Percentiles rank a stretch among this genome's conserved stretches.
Conservation (phyloP, 2,113 vertebrate species). For the Eulacestoma nigropectus region DNA sequence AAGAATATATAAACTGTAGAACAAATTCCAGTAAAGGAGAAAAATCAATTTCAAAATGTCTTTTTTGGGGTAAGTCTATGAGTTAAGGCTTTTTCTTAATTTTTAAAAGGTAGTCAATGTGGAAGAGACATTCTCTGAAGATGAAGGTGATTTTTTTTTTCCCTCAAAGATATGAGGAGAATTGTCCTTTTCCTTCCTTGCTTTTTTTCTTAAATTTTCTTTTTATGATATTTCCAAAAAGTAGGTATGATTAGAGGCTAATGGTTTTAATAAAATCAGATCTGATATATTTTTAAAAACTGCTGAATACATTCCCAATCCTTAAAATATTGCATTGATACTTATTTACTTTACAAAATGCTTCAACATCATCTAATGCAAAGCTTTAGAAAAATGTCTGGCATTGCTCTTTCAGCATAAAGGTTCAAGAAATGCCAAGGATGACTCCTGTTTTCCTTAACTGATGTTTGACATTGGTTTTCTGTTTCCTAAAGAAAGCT, state of each 20-base stretch:
- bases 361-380: neutral
- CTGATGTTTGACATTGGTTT: neutral
- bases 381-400: neutral
- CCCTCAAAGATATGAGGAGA: neutral
- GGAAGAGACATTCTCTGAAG: neutral
- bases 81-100: neutral
- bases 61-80: neutral
- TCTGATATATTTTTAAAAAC: neutral
- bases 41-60: neutral
- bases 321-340: neutral
- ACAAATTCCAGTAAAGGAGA: neutral
- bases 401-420: neutral
- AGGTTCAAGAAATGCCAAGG: neutral
- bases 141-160: neutral
- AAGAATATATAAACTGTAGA: neutral
- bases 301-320: neutral
- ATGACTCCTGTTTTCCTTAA: neutral
- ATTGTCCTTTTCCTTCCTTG: neutral
- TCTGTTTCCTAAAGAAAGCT: neutral
- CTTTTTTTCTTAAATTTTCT: neutral
- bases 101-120: neutral
- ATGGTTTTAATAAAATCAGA: neutral
- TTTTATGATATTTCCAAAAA: neutral
- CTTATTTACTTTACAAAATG: neutral
- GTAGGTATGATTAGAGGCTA: neutral